phyloP scores from a whole-genome alignment of 2,797 vertebrate genomes.

The Phoxinus dragarum region DNA sequence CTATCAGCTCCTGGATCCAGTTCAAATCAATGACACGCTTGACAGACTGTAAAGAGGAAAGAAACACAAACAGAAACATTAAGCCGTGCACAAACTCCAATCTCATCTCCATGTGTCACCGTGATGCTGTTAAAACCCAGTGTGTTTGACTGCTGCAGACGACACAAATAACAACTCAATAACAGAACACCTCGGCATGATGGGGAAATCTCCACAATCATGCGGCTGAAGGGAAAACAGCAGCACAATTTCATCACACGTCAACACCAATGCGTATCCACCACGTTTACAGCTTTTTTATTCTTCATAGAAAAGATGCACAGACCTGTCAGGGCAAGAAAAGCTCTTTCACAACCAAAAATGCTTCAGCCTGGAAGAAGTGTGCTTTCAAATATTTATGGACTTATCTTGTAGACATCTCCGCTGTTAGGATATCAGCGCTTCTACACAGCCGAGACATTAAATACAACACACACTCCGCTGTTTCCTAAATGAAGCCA shows the following conservation, averaged over 20 bases:
- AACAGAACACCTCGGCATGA: not conserved
- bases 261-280: not conserved
- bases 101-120: not conserved
- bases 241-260: not conserved
- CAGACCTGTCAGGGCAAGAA: not conserved
- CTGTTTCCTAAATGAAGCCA: conserved; percentile 40
- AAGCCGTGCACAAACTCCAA: not conserved
- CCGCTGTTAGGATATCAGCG: not conserved
- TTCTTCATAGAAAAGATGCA: not conserved
- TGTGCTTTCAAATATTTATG: conserved; percentile 36
- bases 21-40: not conserved
- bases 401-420: not conserved
- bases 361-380: conserved; percentile 11
- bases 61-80: not conserved
- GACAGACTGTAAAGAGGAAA: not conserved
- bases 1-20: not conserved
- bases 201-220: conserved; percentile 7
- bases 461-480: not conserved
- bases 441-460: not conserved
- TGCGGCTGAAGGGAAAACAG: not conserved
- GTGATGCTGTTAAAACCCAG: not conserved
- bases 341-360: not conserved
- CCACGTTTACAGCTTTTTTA: not conserved
- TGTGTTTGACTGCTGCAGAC: not conserved
- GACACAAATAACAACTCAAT: not conserved